These are phyloP conservation scores for Gymnothorax reevesii DNA, from an alignment of 2,797 vertebrate genomes.

Conservation along the genomic window DNA sequence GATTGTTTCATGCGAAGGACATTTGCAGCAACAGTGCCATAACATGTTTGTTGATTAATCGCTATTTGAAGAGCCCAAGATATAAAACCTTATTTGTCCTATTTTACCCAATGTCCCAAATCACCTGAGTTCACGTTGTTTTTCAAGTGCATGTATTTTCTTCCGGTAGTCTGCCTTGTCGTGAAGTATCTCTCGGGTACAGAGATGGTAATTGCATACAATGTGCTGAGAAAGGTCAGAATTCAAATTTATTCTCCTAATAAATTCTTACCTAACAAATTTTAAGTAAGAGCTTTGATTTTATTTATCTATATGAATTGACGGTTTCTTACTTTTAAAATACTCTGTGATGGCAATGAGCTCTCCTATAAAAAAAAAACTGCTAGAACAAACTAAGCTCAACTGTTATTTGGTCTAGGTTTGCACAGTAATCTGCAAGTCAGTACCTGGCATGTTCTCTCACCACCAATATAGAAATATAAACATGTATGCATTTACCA, in stretches of 20 bases:
- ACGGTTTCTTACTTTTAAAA: background rate
- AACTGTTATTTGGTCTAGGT: background rate
- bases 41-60: too few species aligned
- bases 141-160: conserved; percentile 1
- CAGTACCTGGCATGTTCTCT: conserved; percentile 30
- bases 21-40: too few species aligned
- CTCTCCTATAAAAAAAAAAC: background rate
- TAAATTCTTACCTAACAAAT: background rate
- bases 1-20: too few species aligned
- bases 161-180: background rate
- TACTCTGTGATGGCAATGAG: background rate
- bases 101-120: background rate
- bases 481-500: background rate
- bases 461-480: conserved; percentile 25
- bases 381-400: background rate
- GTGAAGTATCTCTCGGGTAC: background rate
- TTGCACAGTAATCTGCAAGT: background rate
- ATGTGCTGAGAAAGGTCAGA: background rate
- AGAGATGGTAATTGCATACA: background rate
- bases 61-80: too few species aligned
- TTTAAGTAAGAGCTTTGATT: conserved; percentile 11
- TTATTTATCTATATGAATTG: background rate
- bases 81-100: too few species aligned
- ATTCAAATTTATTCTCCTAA: background rate
- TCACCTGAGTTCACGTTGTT: background rate